Conservation (phyloP, 2,113 vertebrate species). For the Larimichthys polyactis region DNA sequence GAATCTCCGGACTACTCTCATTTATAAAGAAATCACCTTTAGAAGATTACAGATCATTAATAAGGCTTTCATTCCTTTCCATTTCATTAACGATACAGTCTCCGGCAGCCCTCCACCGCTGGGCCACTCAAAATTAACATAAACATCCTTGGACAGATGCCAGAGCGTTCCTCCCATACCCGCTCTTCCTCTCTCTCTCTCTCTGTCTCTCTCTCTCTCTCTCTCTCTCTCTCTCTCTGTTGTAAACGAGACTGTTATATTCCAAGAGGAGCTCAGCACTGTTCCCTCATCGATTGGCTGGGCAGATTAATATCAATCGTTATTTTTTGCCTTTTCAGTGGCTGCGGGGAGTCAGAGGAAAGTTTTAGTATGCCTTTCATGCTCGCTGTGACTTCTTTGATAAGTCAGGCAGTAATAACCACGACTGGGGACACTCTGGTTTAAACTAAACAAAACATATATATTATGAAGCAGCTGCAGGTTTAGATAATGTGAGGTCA, state of each 20-base stretch:
- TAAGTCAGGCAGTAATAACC: constrained; percentile 30
- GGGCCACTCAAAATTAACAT: constrained; percentile 63
- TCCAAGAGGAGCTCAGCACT: constrained; percentile 45
- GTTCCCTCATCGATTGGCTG: constrained; percentile 57
- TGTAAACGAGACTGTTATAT: constrained; percentile 64
- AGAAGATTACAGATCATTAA: constrained; percentile 61
- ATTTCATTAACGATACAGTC: constrained; percentile 66
- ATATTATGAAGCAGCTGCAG: constrained; percentile 12
- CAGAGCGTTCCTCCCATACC: constrained; percentile 31
- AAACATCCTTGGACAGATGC: constrained; percentile 67
- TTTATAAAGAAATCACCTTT: constrained; percentile 56
- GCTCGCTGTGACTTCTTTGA: constrained; percentile 42
- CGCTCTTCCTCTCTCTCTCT: constrained; percentile 1
- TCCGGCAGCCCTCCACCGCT: constrained; percentile 15
- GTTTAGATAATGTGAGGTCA: constrained; percentile 10
- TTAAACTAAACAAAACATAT: neutral
- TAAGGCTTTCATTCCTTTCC: constrained; percentile 63
- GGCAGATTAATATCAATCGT: constrained; percentile 71
- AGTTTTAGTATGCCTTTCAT: constrained; percentile 59
- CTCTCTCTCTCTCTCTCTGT: constrained; percentile 1
- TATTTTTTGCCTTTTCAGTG: constrained; percentile 51
- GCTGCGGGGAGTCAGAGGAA: constrained; percentile 48
- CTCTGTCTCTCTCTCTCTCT: too few species aligned
- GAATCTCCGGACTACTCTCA: constrained; percentile 28
- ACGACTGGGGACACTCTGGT: neutral